Base-by-base conservation (phyloP, 2,113 vertebrate species). In the Sinocyclocheilus anophthalmus region DNA sequence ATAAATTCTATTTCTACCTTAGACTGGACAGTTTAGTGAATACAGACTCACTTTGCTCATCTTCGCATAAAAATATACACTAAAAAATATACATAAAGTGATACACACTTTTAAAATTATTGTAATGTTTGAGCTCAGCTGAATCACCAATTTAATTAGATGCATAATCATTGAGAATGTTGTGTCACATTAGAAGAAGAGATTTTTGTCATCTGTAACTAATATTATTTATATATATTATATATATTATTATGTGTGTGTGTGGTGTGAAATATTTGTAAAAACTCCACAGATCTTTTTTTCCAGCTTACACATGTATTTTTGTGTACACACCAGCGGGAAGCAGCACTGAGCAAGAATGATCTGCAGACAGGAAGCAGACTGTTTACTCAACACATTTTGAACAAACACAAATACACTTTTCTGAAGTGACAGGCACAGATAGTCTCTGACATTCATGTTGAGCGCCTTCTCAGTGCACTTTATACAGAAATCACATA, bases 311-410 rank as follows among this genome's bases (percentile, higher is more conserved):
- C 39, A 22, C 18, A 39, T 79, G 76, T 79, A 61, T 59, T 59
- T 61, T 22, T 79, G 50, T 80, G 22, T 61, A 8, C 20, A 42
- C 57, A 80, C 55, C 77, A 80, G 77, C 33, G 20, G 20, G 77
- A 63, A 63, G 55, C 55, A 80, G 57, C 57, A 80, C 33, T 42
- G 57, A 63, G 77, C 22, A 63, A 80, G 33, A 24, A 42, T 45
- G 7, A 80, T 63, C 12, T 80, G 57, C 55, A 42, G 57, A 42
- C 55, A 80, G 77, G 77, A 80, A 80, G 39, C 11, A 16, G 33
- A 63, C 22, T 63, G 22, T 80, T 80, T 80, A 80, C 77, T 80
- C 22, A 80, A 42, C 33, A 80, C 57, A 39, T 55, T 37, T 39
- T 80, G 33, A 61, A 80, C 57, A 42, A 80, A 80, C 55, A 45